Conservation (phyloP, 2,888 invertebrate species). For the Eurytoma californica region DNA sequence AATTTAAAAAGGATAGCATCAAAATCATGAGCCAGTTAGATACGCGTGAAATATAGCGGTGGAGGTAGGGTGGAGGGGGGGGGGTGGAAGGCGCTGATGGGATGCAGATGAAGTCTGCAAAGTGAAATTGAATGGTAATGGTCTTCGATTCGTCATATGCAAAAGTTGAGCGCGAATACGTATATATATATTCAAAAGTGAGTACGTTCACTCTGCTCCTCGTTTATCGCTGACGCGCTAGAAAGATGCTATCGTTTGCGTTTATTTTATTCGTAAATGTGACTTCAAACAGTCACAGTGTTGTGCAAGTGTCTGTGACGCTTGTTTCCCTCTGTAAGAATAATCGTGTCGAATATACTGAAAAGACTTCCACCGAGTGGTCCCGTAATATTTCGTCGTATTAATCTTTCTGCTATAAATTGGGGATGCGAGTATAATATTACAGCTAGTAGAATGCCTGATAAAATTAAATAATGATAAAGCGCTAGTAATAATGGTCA, state of each 20-base stretch:
- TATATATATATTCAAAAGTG: slow-evolving; percentile 13
- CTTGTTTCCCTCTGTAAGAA: slow-evolving; percentile 58
- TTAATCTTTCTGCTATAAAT: slow-evolving; percentile 58
- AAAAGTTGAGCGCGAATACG: slow-evolving; percentile 62
- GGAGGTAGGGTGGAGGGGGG: background rate
- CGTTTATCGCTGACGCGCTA: slow-evolving; percentile 61
- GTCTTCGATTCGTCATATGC: slow-evolving; percentile 73
- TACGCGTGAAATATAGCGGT: background rate
- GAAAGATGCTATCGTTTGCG: slow-evolving; percentile 70
- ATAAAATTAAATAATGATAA: no score
- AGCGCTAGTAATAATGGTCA: no score
- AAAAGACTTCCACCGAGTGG: slow-evolving; percentile 57
- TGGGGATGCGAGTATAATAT: slow-evolving; percentile 8
- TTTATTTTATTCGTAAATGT: slow-evolving; percentile 59
- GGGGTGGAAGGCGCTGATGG: slow-evolving; percentile 61
- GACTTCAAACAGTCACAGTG: no score
- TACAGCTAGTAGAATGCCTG: background rate
- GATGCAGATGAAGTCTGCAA: slow-evolving; percentile 68
- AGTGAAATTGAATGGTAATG: slow-evolving; percentile 73
- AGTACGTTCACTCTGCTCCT: slow-evolving; percentile 28
- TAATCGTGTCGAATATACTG: slow-evolving; percentile 68
- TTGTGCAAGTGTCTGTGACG: no score
- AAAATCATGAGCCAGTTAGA: slow-evolving; percentile 32
- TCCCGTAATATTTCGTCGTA: slow-evolving; percentile 61
- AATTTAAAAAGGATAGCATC: slow-evolving; percentile 43